Evolutionary conservation across 2,888 invertebrate species (phyloP).

Genomic region (Napeogenes inachia): DNA sequence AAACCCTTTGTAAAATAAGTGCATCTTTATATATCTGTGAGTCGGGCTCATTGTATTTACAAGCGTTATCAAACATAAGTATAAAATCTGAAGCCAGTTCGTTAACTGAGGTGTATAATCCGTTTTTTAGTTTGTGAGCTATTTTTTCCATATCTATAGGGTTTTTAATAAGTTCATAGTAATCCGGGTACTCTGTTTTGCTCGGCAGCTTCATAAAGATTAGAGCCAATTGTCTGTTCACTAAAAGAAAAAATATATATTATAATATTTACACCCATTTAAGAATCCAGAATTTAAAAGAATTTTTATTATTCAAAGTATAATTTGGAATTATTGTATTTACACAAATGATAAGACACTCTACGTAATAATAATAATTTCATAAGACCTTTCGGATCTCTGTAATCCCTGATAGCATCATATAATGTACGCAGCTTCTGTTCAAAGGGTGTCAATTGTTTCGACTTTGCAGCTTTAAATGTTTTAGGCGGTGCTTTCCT

Average conservation of each 20-base stretch:
- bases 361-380: too few species aligned
- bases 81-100: constrained; percentile 93
- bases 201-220: constrained; percentile 97
- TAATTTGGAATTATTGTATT: too few species aligned
- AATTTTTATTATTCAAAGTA: too few species aligned
- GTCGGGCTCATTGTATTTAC: constrained; percentile 98
- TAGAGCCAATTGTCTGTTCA: constrained; percentile 91
- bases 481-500: constrained; percentile 76
- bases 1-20: constrained; percentile 91
- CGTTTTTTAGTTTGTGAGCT: constrained; percentile 88
- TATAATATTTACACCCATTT: too few species aligned
- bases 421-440: constrained; percentile 91
- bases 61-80: constrained; percentile 97
- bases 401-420: constrained; percentile 92
- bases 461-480: constrained; percentile 54
- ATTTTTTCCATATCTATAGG: constrained; percentile 98
- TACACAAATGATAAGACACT: too few species aligned
- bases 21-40: constrained; percentile 99
- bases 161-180: constrained; percentile 97
- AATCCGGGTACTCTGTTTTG: constrained; percentile 96
- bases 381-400: constrained; percentile 69
- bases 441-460: constrained; percentile 78
- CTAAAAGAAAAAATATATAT: constrained; percentile 49
- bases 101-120: constrained; percentile 87
- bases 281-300: too few species aligned